Evolutionary conservation across 2,113 vertebrate genomes (phyloP).

Genomic region (Eulemur rufifrons): DNA sequence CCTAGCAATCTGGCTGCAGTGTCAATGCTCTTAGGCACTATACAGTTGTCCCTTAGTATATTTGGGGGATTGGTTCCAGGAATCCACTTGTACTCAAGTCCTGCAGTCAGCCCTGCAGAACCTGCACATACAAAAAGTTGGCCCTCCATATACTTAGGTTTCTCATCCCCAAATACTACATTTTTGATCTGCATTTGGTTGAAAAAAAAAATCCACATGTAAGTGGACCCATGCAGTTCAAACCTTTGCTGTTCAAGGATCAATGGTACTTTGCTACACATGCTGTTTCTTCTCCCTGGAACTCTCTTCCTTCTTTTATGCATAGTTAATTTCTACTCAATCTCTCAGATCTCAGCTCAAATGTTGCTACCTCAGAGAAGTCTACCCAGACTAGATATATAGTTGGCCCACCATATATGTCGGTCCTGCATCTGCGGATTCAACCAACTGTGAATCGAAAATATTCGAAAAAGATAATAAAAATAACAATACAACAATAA

Average conservation of each 20-base stretch:
- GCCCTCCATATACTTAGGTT: not conserved
- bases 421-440: not conserved
- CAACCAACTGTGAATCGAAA: not conserved
- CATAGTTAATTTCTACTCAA: not conserved
- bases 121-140: not conserved
- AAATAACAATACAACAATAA: not conserved
- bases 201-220: too few relatives aligned
- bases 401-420: not conserved
- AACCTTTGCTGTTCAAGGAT: not conserved
- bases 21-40: not conserved
- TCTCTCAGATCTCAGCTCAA: not conserved
- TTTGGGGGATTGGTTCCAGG: not conserved
- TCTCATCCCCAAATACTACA: not conserved
- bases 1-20: not conserved
- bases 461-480: not conserved
- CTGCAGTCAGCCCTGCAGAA: not conserved
- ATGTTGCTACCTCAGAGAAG: not conserved
- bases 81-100: not conserved
- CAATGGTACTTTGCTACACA: not conserved
- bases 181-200: not conserved
- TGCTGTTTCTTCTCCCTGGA: not conserved
- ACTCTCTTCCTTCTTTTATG: constrained; percentile 13
- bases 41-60: not conserved
- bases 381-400: not conserved
- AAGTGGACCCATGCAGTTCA: not conserved